Evolutionary conservation across 1,140 invertebrate genomes (phyloP), one percentile per base, ranked within the genome.

Genomic region (Kradibia gibbosae): DNA sequence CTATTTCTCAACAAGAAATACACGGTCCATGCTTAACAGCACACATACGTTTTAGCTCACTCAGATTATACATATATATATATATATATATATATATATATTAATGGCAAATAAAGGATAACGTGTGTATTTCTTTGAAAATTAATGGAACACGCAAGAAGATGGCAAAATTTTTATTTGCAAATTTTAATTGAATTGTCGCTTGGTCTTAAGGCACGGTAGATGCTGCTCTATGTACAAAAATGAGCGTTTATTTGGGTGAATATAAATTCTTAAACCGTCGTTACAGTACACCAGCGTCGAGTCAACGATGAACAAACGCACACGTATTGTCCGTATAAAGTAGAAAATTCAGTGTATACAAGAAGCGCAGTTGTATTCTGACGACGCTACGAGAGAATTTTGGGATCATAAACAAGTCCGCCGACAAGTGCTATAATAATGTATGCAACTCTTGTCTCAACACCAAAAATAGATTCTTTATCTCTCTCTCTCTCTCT

Each of bases 351-450:
- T 70, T 36, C 22, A 53, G 48, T 10, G 20, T 15, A n/a, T n/a
- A 53, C 8, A 34, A 17, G 76, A 48, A 13, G 39, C 2, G 1
- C 5, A 22, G 10, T 0, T 13, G 11, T 31, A 3, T n/a, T 13
- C 3, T 25, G 28, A 3, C 25, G 28, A 1, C 20, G 22, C 28
- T 34, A 36, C 25, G 53, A n/a, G 28, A 82, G 83, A 85, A 85
- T 85, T 85, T 84, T 75, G 78, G 45, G 82, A 78, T 81, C 82
- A 83, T 84, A 85, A 86, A 85, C 84, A 85, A 85, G 70, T 84
- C 80, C 53, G 36, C 22, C 0, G 62, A 34, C 85, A 85, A 86
- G 85, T 81, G 81, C 82, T 83, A 82, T 83, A 86, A 85, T 87
- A 87, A 86, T 85, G 80, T 81, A 85, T 85, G 84, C 77, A 45